Percentiles rank a stretch among this genome's conserved stretches.
Evolutionary conservation across 1,140 invertebrate genomes (phyloP).

Genomic region (Kradibia gibbosae): DNA sequence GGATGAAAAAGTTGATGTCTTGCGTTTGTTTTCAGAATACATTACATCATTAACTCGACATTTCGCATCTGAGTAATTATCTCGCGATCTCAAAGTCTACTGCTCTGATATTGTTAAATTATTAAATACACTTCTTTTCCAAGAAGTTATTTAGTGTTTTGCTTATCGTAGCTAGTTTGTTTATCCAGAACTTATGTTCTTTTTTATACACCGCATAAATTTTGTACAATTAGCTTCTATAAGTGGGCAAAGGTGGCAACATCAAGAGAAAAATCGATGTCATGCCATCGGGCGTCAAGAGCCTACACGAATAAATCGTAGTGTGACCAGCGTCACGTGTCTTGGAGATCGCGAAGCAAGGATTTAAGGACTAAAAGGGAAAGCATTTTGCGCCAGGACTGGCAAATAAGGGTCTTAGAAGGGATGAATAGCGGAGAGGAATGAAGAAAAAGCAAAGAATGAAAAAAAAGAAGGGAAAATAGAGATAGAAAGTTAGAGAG

Average conservation of each 20-base stretch:
- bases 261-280: too few relatives aligned
- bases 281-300: not conserved
- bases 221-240: too few relatives aligned
- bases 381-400: not conserved
- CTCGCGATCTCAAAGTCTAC: slow-evolving; percentile 9
- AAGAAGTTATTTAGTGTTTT: too few relatives aligned
- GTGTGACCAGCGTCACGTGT: not conserved
- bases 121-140: too few relatives aligned
- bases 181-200: too few relatives aligned
- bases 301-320: not conserved
- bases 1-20: too few relatives aligned
- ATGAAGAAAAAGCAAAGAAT: not conserved
- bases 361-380: not conserved
- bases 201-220: too few relatives aligned
- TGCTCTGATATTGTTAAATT: too few relatives aligned
- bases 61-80: not conserved
- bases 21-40: not conserved
- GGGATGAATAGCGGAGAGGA: not conserved
- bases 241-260: too few relatives aligned
- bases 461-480: not conserved
- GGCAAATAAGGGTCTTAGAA: too few relatives aligned
- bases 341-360: slow-evolving; percentile 2
- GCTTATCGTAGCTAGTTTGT: too few relatives aligned
- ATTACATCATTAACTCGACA: not conserved
- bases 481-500: slow-evolving; percentile 2